These are phyloP conservation scores for Drosophila busckii DNA, from an alignment of 1,140 invertebrate genomes.

Conservation along the genomic window DNA sequence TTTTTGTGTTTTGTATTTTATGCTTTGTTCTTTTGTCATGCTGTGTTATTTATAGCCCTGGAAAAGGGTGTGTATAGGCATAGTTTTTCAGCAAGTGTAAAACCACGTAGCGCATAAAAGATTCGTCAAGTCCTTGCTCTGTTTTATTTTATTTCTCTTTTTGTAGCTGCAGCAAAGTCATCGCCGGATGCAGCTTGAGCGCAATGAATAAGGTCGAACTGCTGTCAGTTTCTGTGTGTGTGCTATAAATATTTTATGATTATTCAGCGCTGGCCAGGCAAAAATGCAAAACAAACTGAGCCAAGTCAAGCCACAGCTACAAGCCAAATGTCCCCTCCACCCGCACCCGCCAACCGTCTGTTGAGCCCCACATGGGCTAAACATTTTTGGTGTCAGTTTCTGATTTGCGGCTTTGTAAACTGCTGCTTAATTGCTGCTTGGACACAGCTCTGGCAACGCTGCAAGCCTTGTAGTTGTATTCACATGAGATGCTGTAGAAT, in stretches of 20 bases:
- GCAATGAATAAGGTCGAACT: slow-evolving; percentile 15
- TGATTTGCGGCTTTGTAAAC: slow-evolving; percentile 10
- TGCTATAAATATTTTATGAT: slow-evolving; percentile 49
- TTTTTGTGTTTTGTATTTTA: slow-evolving; percentile 6
- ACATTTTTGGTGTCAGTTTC: slow-evolving; percentile 1
- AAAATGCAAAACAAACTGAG: slow-evolving; percentile 24
- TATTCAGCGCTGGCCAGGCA: slow-evolving; percentile 20
- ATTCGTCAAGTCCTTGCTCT: too few species aligned
- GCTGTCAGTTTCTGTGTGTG: slow-evolving; percentile 15
- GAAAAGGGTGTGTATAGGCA: slow-evolving; percentile 5
- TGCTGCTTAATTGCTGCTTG: slow-evolving; percentile 9
- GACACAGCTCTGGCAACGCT: neutral
- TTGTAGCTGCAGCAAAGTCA: slow-evolving; percentile 7
- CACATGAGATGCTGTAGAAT: slow-evolving; percentile 8
- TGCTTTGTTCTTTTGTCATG: slow-evolving; percentile 1
- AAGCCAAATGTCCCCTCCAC: too few species aligned
- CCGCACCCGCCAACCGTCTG: too few species aligned
- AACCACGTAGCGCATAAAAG: neutral
- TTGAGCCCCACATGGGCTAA: slow-evolving; percentile 3
- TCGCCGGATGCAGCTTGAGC: neutral
- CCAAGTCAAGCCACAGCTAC: slow-evolving; percentile 8
- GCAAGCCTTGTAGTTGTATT: neutral
- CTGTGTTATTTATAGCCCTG: slow-evolving; percentile 35
- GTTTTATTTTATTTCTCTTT: neutral
- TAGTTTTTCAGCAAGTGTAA: neutral